Conservation (phyloP, 2,113 vertebrate genomes). For the Australoheros scitulus region DNA sequence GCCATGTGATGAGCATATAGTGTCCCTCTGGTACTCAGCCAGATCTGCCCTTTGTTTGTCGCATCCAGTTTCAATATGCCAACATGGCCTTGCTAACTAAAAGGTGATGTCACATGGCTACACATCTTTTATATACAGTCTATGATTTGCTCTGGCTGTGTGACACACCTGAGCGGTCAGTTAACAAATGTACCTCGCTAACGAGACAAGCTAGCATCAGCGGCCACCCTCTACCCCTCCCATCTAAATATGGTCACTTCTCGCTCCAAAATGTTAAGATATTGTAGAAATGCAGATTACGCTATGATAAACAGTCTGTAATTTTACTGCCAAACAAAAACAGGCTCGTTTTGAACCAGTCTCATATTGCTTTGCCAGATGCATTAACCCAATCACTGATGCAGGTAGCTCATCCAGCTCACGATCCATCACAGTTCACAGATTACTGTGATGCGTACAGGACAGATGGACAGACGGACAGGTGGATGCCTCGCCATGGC, state of each 20-base stretch:
- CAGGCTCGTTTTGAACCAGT: background rate
- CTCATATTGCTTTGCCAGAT: background rate
- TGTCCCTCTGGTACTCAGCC: background rate
- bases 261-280: too few relatives aligned
- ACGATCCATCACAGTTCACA: background rate
- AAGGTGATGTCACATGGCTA: background rate
- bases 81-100: fast-evolving
- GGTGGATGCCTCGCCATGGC: background rate
- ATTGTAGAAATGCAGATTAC: too few relatives aligned
- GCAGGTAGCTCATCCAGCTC: background rate
- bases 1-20: too few relatives aligned
- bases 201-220: too few relatives aligned
- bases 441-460: background rate
- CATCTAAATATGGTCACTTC: too few relatives aligned
- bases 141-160: too few relatives aligned
- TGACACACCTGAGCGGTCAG: too few relatives aligned
- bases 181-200: too few relatives aligned
- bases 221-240: too few relatives aligned
- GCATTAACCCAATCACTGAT: background rate
- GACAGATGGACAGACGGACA: too few relatives aligned
- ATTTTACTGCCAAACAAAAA: background rate
- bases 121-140: background rate
- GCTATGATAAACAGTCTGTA: too few relatives aligned
- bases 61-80: fast-evolving
- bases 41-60: background rate